Evolutionary conservation across 2,113 vertebrate genomes (phyloP), one percentile per base, ranked within the genome.

Genomic region (Catharus minimus): DNA sequence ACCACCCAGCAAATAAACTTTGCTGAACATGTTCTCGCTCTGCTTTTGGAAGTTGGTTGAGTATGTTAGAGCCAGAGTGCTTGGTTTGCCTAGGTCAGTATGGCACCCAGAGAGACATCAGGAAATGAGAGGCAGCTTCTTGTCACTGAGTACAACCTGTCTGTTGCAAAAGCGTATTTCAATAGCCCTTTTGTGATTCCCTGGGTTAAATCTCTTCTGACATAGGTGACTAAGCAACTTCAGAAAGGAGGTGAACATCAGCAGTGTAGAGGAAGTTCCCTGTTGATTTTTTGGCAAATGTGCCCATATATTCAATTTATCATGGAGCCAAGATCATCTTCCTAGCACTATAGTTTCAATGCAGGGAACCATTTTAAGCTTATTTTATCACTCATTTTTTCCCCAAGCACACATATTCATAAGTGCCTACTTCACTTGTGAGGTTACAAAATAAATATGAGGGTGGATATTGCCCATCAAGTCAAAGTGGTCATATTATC

Each of bases 1-100:
- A 81, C 60, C 60, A 83, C 39, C 36, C 88, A 83, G 56, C 39
- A 88, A 86, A 77, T 17, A 81, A 91, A 38, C 17, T 83, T 41
- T 61, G 44, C 36, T 94, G 79, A 50, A 74, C 64, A 44, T 2
- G 2, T 62, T 74, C 43, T 33, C 2, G 0, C 28, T 88, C 39
- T 39, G 52, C 27, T 74, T 79, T 88, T 5, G 1, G 57, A 71
- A 67, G 23, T 38, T 1, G 1, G 10, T 22, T 39, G 47, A 60
- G 7, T 64, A 10, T 27, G 15, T 60, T 67, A 30, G 23, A 67
- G 27, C 13, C 17, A 32, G 33, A 56, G 39, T 21, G 20, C 43
- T 87, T 9, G 7, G 39, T 62, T 87, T 87, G 11, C 32, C 12
- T 44, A 18, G 61, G 47, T 56, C 30, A 55, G 19, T 30, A 50